A percentile compares a stretch with the other conserved stretches of the same genome.
Evolutionary conservation across 2,113 vertebrate genomes (phyloP).

Genomic region (Papio anubis): DNA sequence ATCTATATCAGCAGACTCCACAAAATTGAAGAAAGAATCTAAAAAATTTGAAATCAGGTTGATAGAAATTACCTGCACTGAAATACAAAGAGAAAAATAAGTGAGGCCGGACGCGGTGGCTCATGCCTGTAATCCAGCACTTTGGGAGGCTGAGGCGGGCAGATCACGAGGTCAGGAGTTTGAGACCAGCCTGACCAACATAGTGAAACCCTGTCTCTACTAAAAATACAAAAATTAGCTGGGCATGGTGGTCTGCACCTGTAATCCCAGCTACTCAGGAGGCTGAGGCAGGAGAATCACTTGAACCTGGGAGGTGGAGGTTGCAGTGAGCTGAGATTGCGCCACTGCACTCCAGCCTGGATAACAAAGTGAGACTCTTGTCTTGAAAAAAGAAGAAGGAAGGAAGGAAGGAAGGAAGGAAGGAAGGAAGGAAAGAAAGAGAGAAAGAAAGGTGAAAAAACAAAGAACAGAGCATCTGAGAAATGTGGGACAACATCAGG

Average conservation of each 20-base stretch:
- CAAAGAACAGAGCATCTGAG: neutral
- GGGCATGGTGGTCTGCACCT: neutral
- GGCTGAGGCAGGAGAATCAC: neutral
- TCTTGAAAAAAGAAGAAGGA: neutral
- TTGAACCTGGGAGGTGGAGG: neutral
- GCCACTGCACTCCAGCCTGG: neutral
- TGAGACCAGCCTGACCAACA: neutral
- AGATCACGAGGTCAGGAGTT: neutral
- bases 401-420: no score
- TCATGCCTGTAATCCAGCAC: neutral
- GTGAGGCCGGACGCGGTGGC: neutral
- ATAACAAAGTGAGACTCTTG: neutral
- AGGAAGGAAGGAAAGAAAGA: no score
- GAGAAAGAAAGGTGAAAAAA: neutral
- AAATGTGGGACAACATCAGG: neutral
- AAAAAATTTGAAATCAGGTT: neutral
- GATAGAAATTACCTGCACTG: neutral
- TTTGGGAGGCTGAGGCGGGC: neutral
- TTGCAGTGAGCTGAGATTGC: accelerated
- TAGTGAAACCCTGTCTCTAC: neutral
- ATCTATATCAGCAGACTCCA: neutral
- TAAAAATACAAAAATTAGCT: neutral
- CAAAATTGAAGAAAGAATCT: neutral
- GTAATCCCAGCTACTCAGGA: neutral
- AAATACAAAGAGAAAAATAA: neutral